A percentile compares a stretch with the other conserved stretches of the same genome.
phyloP scores from a whole-genome alignment of 23 tunicate species.

The Ascidia mentula region DNA sequence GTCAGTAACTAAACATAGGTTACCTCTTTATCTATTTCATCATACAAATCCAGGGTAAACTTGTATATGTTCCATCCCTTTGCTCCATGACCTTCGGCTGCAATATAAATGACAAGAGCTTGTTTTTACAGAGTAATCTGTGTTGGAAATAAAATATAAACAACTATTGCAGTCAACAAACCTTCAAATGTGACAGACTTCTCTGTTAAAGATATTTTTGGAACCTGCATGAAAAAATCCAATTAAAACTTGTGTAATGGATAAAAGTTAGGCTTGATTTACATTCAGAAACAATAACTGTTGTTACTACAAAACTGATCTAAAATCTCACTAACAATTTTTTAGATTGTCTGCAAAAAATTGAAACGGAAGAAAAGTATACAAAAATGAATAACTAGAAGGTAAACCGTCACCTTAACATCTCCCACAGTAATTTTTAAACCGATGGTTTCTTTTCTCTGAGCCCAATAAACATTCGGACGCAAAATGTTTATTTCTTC shows the following conservation, averaged over 20 bases:
- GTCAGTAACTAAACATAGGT: too few relatives aligned
- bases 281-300: too few relatives aligned
- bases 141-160: not conserved
- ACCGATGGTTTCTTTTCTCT: conserved; percentile 51
- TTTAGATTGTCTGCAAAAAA: too few relatives aligned
- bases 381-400: too few relatives aligned
- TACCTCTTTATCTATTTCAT: conserved; percentile 49
- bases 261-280: too few relatives aligned
- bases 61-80: conserved; percentile 54
- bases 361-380: too few relatives aligned
- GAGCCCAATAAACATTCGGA: conserved; percentile 73
- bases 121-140: too few relatives aligned
- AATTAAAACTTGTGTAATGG: too few relatives aligned
- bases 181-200: conserved; percentile 13
- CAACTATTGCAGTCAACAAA: not conserved
- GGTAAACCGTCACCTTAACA: conserved; percentile 17
- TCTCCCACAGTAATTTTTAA: conserved; percentile 48
- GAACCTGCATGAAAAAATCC: not conserved
- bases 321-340: too few relatives aligned
- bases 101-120: not conserved
- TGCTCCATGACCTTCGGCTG: conserved; percentile 60
- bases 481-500: not conserved
- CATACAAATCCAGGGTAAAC: conserved; percentile 51
- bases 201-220: not conserved
- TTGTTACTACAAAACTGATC: too few relatives aligned